These are phyloP conservation scores for Sanderia malayensis DNA, from an alignment of 30 jellyfish, hydroid and myxozoan genomes.

Conservation along the genomic window DNA sequence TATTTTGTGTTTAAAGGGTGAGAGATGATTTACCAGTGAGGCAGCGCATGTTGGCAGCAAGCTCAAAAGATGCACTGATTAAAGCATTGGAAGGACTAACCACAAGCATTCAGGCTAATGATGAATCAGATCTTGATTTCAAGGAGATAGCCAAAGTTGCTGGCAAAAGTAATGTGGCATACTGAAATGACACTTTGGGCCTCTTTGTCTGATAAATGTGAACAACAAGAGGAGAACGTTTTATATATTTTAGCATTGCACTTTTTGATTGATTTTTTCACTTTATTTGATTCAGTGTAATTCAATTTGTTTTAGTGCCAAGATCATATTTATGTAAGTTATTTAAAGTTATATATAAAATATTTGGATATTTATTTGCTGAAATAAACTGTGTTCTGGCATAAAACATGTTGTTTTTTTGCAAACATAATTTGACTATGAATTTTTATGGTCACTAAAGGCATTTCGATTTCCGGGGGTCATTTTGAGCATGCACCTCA, in stretches of 20 bases:
- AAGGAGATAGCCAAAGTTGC: background rate
- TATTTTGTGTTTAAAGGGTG: constrained; percentile 26
- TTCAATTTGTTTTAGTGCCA: no score
- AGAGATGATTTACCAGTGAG: constrained; percentile 14
- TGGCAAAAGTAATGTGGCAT: background rate
- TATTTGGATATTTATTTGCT: no score
- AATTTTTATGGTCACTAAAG: no score
- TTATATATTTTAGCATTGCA: background rate
- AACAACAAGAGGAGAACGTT: background rate
- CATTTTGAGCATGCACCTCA: no score
- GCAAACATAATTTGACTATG: no score
- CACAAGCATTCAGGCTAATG: constrained; percentile 7
- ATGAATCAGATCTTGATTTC: constrained; percentile 18
- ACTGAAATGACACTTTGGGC: no score
- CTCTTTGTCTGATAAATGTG: no score
- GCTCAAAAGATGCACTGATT: constrained; percentile 21
- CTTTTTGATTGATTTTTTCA: background rate
- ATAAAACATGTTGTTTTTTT: no score
- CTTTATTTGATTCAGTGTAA: background rate
- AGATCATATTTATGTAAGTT: no score
- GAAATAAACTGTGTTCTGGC: no score
- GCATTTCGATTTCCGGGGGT: no score
- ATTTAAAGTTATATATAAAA: no score
- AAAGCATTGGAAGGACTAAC: constrained; percentile 5
- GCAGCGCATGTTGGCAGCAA: constrained; percentile 17